Conservation (phyloP, 2,113 vertebrate genomes). For the Taxidea taxus region DNA sequence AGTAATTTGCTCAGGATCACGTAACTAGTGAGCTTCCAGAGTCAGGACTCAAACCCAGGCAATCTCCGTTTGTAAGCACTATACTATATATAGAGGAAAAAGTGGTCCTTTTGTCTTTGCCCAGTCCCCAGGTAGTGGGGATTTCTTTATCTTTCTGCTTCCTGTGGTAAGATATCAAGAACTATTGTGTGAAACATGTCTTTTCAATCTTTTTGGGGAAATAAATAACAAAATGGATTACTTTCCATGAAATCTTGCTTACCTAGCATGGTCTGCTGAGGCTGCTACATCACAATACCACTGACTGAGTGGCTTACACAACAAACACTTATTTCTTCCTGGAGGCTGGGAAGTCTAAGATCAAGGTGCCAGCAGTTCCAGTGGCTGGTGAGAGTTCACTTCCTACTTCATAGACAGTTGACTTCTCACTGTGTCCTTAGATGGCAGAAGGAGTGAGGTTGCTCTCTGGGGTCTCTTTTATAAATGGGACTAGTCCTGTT, state of each 20-base stretch:
- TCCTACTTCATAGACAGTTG: background rate
- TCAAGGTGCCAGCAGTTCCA: background rate
- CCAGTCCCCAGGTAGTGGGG: background rate
- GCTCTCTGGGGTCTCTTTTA: background rate
- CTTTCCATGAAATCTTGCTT: constrained; percentile 7
- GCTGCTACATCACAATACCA: background rate
- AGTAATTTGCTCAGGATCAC: background rate
- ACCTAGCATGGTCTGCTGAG: background rate
- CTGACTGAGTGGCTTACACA: background rate
- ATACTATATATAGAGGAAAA: background rate
- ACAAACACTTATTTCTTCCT: background rate
- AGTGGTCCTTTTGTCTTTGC: background rate
- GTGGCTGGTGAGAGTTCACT: background rate
- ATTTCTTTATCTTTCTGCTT: background rate
- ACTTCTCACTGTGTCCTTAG: background rate
- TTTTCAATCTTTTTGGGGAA: background rate
- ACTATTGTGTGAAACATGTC: background rate
- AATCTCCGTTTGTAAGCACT: background rate
- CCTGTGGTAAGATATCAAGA: background rate
- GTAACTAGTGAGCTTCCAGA: background rate
- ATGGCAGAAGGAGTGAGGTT: background rate
- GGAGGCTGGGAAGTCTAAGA: background rate
- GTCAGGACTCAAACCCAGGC: background rate
- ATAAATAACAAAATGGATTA: background rate
- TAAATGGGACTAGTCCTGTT: background rate